A percentile compares a stretch with the other conserved stretches of the same genome.
Conservation (phyloP, 1,140 invertebrate species). For the Tigriopus japonicus region DNA sequence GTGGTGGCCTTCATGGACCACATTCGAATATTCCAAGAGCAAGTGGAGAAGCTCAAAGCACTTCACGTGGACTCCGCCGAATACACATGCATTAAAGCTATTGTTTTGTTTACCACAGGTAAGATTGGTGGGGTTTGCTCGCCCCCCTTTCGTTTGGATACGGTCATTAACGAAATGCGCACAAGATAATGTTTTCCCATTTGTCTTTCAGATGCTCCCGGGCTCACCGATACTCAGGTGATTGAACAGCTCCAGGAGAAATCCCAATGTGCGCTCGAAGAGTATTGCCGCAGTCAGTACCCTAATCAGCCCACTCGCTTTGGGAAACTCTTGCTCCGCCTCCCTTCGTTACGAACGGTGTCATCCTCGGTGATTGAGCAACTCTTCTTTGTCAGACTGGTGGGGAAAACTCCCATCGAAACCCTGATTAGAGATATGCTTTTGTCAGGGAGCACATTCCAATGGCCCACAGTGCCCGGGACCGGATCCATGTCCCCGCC, state of each 20-base stretch:
- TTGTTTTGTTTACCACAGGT: conserved; percentile 98
- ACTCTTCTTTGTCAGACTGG: conserved; percentile 37
- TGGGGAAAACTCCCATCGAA: conserved; percentile 38
- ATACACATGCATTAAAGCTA: conserved; percentile 95
- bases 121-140: conserved; percentile 29
- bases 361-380: conserved; percentile 37
- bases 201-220: conserved; percentile 32
- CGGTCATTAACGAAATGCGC: neutral
- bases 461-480: conserved; percentile 5
- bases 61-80: conserved; percentile 94
- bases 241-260: conserved; percentile 38
- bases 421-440: conserved; percentile 28
- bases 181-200: neutral
- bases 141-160: neutral
- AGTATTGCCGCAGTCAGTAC: conserved; percentile 37
- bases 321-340: conserved; percentile 36
- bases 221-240: conserved; percentile 32
- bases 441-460: conserved; percentile 9
- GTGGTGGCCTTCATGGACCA: conserved; percentile 98
- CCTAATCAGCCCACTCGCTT: conserved; percentile 36
- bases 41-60: conserved; percentile 93
- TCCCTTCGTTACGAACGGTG: conserved; percentile 35
- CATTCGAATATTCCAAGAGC: conserved; percentile 89
- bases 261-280: conserved; percentile 38
- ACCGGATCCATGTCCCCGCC: neutral